These are phyloP conservation scores for Xiphorhynchus erythropygius DNA, from an alignment of 2,797 vertebrate species.

Conservation along the genomic window DNA sequence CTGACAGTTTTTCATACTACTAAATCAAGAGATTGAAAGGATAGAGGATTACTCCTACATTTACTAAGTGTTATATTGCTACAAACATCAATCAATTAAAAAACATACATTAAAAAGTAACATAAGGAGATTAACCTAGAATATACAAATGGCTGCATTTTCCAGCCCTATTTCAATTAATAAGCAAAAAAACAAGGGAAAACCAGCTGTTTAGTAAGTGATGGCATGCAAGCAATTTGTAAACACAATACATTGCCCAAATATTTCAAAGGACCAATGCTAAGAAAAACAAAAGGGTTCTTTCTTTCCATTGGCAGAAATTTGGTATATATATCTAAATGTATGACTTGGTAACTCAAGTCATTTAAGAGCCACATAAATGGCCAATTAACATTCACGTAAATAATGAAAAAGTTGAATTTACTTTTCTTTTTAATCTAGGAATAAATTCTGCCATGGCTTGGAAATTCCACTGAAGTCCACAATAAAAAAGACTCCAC, in stretches of 20 bases:
- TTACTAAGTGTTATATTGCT: background rate
- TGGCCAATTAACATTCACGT: background rate
- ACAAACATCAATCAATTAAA: background rate
- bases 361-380: background rate
- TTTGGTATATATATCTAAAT: background rate
- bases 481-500: background rate
- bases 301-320: background rate
- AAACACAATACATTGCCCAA: background rate
- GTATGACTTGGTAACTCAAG: background rate
- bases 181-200: background rate
- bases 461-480: background rate
- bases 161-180: background rate
- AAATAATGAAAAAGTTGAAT: background rate
- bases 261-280: background rate
- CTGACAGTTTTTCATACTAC: background rate
- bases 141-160: background rate
- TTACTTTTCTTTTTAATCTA: background rate
- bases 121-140: background rate
- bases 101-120: background rate
- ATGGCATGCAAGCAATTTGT: background rate
- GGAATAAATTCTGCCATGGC: background rate
- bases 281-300: background rate
- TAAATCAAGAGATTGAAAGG: background rate
- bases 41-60: background rate
- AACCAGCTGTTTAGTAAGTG: background rate